Evolutionary conservation across 2,113 vertebrate genomes (phyloP), one percentile per base, ranked within the genome.

Genomic region (Peucedramus taeniatus): DNA sequence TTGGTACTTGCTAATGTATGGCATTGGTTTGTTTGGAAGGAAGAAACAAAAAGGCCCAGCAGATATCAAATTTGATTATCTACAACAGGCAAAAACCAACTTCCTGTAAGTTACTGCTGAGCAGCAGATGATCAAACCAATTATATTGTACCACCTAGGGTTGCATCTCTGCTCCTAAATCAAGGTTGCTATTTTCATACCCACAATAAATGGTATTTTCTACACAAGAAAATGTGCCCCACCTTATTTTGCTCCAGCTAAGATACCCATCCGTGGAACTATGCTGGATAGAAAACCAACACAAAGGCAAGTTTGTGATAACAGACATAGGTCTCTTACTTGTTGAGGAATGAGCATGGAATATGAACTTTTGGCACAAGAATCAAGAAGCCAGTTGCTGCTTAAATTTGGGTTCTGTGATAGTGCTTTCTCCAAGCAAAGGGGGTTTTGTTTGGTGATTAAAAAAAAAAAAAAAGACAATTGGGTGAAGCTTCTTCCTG

Each of bases 171-270:
- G 92, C 96, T 96, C 89, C 71, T 68, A 89, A 90, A 93, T 80
- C 84, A 94, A 95, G 92, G 95, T 96, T 95, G 96, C 97, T 97
- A 95, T 97, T 97, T 97, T 97, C 96, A 97, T 97, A 97, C 42
- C 82, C 92, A 91, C 95, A 97, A 97, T 97, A 97, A 97, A 97
- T 61, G 30, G 53, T 96, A 96, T 97, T 97, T 97, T 97, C 76
- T 97, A 96, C 74, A 59, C 85, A 81, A 89, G 50, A 80, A 80
- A 63, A 59, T 0, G 3, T 35, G 83, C 54, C 28, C 15, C 42
- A 15, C 1, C 0, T 77, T 82, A 22, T 76, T 93, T 83, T 83
- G 45, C 56, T 79, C 10, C 42, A 63, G 50, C 30, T 69, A 14
- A 59, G 35, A 20, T 28, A 56, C 28, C 27, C 40, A 20, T 5